These are phyloP conservation scores for Heliopora coerulea DNA, from an alignment of 92 coral and sea anemone genomes.

Conservation along the genomic window DNA sequence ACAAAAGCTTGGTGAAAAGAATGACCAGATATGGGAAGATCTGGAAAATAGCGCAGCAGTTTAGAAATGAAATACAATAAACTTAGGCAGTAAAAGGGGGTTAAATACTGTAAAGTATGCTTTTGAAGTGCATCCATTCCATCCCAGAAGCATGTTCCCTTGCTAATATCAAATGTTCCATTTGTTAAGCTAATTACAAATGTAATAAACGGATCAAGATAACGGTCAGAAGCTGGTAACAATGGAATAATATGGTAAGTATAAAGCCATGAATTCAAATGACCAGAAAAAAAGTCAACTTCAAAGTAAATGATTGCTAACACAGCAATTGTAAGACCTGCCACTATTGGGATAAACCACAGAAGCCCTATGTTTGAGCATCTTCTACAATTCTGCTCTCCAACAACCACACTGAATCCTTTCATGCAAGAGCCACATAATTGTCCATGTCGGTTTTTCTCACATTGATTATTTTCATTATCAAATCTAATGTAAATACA, in stretches of 20 bases:
- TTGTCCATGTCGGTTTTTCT: slow-evolving; percentile 48
- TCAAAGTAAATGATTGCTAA: slow-evolving; percentile 68
- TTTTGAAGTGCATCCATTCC: slow-evolving; percentile 75
- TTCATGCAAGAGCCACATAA: slow-evolving; percentile 76
- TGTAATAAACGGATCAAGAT: slow-evolving; percentile 60
- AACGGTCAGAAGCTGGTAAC: slow-evolving; percentile 56
- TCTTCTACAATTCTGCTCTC: slow-evolving; percentile 54
- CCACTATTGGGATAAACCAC: slow-evolving; percentile 63
- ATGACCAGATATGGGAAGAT: slow-evolving; percentile 13
- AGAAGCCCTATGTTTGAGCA: slow-evolving; percentile 36
- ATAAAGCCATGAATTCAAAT: slow-evolving; percentile 82
- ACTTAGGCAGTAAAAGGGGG: slow-evolving; percentile 66
- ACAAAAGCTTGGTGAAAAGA: slow-evolving; percentile 26
- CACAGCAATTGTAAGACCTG: slow-evolving; percentile 51
- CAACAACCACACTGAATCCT: slow-evolving; percentile 60
- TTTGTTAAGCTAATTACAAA: slow-evolving; percentile 75
- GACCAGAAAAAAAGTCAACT: slow-evolving; percentile 74
- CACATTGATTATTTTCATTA: slow-evolving; percentile 49
- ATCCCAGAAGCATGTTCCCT: slow-evolving; percentile 56
- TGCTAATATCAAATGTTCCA: slow-evolving; percentile 45
- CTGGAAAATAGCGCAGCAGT: slow-evolving; percentile 60
- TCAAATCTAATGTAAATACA: slow-evolving; percentile 40
- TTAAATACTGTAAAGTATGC: slow-evolving; percentile 61
- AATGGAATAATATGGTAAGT: slow-evolving; percentile 74
- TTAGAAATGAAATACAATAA: slow-evolving; percentile 60